Evolutionary conservation across 2,113 vertebrate species (phyloP), one percentile per base, ranked within the genome.

Genomic region (Hippotragus niger): DNA sequence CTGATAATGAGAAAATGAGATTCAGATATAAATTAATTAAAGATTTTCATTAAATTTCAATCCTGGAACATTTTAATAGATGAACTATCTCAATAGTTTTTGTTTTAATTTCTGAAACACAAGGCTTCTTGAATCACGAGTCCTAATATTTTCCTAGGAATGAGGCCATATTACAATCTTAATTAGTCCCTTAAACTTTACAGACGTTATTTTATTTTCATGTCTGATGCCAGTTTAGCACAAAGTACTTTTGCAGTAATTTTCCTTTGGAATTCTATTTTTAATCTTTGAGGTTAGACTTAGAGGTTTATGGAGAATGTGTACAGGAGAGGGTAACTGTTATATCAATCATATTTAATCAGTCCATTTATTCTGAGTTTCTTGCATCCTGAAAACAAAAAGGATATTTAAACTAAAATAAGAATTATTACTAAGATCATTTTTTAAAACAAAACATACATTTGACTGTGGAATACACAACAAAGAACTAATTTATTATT

Each of bases 71-170:
- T 95, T 88, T 96, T 95, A 97, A 97, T 94, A 78, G 60, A 95
- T 87, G 92, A 74, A 96, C 17, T 29, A 93, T 93, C 17, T 52
- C 47, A 60, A 84, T 86, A 95, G 83, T 82, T 97, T 98, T 93
- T 96, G 86, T 76, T 98, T 98, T 97, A 97, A 97, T 96, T 95
- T 97, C 83, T 98, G 88, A 98, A 98, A 87, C 19, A 96, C 52
- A 91, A 98, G 90, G 31, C 67, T 98, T 97, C 94, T 98, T 97
- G 62, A 98, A 96, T 97, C 53, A 40, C 21, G 33, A 23, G 60
- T 96, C 98, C 88, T 98, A 96, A 97, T 96, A 98, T 97, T 99
- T 99, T 99, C 94, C 95, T 98, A 98, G 90, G 93, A 97, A 97
- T 98, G 97, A 96, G 47, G 98, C 92, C 95, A 97, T 62, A 95